Evolutionary conservation across 1,140 invertebrate genomes (phyloP).

Genomic region (Tetragnatha versicolor): DNA sequence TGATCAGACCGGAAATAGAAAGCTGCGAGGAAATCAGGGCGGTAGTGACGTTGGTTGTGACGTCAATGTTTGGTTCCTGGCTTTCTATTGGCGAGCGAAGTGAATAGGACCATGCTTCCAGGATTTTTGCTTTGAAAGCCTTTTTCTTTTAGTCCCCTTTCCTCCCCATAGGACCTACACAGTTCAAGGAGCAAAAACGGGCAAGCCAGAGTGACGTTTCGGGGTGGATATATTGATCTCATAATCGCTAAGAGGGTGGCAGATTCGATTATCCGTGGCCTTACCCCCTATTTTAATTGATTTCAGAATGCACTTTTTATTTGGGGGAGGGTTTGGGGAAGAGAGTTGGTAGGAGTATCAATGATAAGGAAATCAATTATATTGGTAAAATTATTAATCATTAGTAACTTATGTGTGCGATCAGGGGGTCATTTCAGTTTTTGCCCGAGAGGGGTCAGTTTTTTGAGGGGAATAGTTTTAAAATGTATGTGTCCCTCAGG

Average conservation of each 20-base stretch:
- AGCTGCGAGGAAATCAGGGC: conserved; percentile 40
- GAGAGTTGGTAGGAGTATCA: too few relatives aligned
- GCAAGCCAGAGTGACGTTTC: background rate
- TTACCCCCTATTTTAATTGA: conserved; percentile 8
- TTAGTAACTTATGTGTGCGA: too few relatives aligned
- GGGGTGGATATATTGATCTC: conserved; percentile 33
- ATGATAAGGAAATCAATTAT: too few relatives aligned
- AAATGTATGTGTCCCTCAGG: too few relatives aligned
- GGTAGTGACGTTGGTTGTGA: conserved; percentile 38
- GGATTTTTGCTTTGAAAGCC: conserved; percentile 34
- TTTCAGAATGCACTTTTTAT: too few relatives aligned
- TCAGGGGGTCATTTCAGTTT: too few relatives aligned
- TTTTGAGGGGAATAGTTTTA: too few relatives aligned
- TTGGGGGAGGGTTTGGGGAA: too few relatives aligned
- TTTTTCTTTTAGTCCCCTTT: background rate
- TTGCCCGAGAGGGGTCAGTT: too few relatives aligned
- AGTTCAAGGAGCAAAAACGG: background rate
- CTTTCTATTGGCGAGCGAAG: conserved; percentile 37
- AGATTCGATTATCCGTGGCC: background rate
- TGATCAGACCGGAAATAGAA: conserved; percentile 40
- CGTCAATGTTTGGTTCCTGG: conserved; percentile 26
- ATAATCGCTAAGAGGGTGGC: background rate
- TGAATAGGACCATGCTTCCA: conserved; percentile 23
- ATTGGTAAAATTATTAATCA: too few relatives aligned
- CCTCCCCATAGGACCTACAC: background rate